Evolutionary conservation across 2,888 invertebrate species (phyloP).

Genomic region (Oegoconia quadripuncta): DNA sequence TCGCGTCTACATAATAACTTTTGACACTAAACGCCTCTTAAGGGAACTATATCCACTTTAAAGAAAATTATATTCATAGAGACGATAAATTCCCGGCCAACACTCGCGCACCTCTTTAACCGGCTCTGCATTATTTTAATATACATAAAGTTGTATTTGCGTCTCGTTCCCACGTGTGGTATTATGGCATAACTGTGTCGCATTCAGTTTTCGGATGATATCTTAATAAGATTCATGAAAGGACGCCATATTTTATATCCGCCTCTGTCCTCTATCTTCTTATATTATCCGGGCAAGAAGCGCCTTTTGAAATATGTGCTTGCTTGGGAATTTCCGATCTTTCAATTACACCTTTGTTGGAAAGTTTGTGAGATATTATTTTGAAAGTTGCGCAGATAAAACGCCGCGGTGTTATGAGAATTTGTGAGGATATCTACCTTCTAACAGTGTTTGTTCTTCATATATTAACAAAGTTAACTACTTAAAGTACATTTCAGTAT

Average conservation of each 20-base stretch:
- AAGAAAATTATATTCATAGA: constrained; percentile 77
- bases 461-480: no score
- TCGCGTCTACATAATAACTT: constrained; percentile 14
- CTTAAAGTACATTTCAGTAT: no score
- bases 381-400: constrained; percentile 44
- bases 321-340: constrained; percentile 76
- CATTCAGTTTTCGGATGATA: constrained; percentile 82
- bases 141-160: constrained; percentile 62
- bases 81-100: constrained; percentile 64
- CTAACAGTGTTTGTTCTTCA: background rate
- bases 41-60: constrained; percentile 64
- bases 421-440: constrained; percentile 8
- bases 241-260: constrained; percentile 90
- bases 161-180: constrained; percentile 31
- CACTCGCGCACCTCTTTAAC: constrained; percentile 72
- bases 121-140: constrained; percentile 74
- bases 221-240: constrained; percentile 92
- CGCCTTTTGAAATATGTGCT: constrained; percentile 75
- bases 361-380: constrained; percentile 45
- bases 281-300: constrained; percentile 76
- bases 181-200: constrained; percentile 40
- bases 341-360: constrained; percentile 74
- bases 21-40: constrained; percentile 57
- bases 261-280: constrained; percentile 80
- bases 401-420: constrained; percentile 18